Evolutionary conservation across 2,797 vertebrate genomes (phyloP).

Genomic region (Typhlichthys eigenmanni): DNA sequence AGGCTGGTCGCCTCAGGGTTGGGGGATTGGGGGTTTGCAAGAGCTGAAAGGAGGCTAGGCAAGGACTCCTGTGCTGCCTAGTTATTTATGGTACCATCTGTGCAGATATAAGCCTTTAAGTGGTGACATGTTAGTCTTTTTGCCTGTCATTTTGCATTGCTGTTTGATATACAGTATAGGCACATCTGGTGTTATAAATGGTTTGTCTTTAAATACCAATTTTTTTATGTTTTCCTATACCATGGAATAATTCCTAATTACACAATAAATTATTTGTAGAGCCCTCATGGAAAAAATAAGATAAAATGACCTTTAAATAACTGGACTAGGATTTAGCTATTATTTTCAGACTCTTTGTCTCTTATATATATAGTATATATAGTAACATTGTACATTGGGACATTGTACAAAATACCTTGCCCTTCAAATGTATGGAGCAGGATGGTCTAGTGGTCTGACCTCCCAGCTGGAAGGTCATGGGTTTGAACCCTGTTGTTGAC

Average conservation of each 20-base stretch:
- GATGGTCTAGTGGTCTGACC: no score
- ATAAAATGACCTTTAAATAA: constrained; percentile 6
- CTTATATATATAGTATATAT: constrained; percentile 3
- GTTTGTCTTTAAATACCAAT: constrained; percentile 44
- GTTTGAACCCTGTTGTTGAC: no score
- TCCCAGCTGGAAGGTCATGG: no score
- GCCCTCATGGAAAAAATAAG: constrained; percentile 20
- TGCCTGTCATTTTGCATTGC: constrained; percentile 52
- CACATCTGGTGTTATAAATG: constrained; percentile 57
- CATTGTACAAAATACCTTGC: no score
- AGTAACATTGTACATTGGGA: background rate
- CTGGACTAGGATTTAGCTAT: constrained; percentile 26
- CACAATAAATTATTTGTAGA: constrained; percentile 40
- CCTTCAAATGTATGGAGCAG: no score
- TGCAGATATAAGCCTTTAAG: constrained; percentile 68
- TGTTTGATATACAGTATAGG: constrained; percentile 44
- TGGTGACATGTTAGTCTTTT: constrained; percentile 60
- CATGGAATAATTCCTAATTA: constrained; percentile 38
- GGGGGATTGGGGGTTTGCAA: constrained; percentile 26
- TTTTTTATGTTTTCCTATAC: constrained; percentile 46
- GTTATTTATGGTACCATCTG: constrained; percentile 77
- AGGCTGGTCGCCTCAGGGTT: constrained; percentile 47
- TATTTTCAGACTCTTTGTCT: background rate
- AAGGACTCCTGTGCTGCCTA: constrained; percentile 43
- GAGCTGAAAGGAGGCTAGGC: constrained; percentile 13